Evolutionary conservation across 2,888 invertebrate genomes (phyloP).

Genomic region (Ectemnius lituratus): DNA sequence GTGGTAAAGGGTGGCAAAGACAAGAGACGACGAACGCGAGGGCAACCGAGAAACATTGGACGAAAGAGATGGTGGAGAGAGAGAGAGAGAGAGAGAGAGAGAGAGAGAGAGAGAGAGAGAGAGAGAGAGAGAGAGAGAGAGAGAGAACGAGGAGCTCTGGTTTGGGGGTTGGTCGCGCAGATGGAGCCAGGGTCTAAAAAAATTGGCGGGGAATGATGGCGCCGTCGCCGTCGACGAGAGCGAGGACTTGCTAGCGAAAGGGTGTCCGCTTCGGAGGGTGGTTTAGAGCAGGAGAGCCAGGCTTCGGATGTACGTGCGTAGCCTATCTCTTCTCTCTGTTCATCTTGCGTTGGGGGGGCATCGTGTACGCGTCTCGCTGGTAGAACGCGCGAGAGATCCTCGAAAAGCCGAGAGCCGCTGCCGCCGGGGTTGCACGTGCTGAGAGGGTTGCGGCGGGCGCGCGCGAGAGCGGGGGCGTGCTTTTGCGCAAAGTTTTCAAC

Average conservation of each 20-base stretch:
- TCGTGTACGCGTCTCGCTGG: slow-evolving; percentile 26
- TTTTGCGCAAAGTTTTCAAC: slow-evolving; percentile 76
- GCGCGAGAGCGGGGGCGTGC: slow-evolving; percentile 64
- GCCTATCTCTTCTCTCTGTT: slow-evolving; percentile 52
- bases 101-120: slow-evolving; percentile 38
- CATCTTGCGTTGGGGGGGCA: slow-evolving; percentile 56
- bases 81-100: slow-evolving; percentile 43
- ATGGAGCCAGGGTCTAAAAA: slow-evolving; percentile 63
- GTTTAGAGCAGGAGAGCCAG: slow-evolving; percentile 32
- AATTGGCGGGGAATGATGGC: slow-evolving; percentile 68
- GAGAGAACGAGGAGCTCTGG: slow-evolving; percentile 30
- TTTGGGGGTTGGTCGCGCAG: slow-evolving; percentile 49
- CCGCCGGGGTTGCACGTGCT: background rate
- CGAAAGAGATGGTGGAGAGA: slow-evolving; percentile 15
- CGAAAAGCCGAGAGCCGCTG: slow-evolving; percentile 42
- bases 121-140: slow-evolving; percentile 34
- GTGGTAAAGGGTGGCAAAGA: slow-evolving; percentile 24
- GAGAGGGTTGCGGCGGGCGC: slow-evolving; percentile 33
- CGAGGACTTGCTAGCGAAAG: slow-evolving; percentile 22
- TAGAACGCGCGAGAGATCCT: slow-evolving; percentile 51
- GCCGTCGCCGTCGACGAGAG: slow-evolving; percentile 60
- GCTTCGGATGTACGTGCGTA: slow-evolving; percentile 28
- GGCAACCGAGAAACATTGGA: background rate
- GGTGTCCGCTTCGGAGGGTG: slow-evolving; percentile 5
- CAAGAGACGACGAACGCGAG: slow-evolving; percentile 12